Evolutionary conservation across 2,113 vertebrate species (phyloP).

Genomic region (Zingel zingel): DNA sequence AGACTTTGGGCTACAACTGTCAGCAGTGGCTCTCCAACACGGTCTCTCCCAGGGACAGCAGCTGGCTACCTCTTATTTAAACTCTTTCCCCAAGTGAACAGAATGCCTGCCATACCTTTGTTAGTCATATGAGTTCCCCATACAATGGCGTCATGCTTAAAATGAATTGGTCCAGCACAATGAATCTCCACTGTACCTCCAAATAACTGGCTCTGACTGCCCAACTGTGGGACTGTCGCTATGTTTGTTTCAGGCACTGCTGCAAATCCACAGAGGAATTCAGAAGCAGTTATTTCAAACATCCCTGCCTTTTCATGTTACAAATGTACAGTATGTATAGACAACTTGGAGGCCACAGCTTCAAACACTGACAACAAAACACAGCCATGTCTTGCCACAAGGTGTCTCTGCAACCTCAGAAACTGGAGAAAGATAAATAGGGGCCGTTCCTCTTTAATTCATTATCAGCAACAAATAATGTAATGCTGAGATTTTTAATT

Average conservation of each 20-base stretch:
- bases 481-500: neutral
- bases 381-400: conserved; percentile 55
- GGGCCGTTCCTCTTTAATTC: neutral
- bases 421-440: neutral
- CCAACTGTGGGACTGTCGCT: conserved; percentile 14
- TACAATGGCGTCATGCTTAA: conserved; percentile 83
- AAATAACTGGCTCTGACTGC: conserved; percentile 40
- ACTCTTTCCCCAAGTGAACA: conserved; percentile 82
- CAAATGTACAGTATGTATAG: conserved; percentile 25
- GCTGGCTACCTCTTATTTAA: conserved; percentile 86
- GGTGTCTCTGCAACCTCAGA: conserved; percentile 69
- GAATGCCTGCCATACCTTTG: conserved; percentile 90
- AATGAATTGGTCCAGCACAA: conserved; percentile 76
- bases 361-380: neutral
- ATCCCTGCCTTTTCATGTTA: conserved; percentile 4
- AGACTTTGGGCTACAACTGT: conserved; percentile 65
- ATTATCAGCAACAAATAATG: neutral
- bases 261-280: conserved; percentile 14
- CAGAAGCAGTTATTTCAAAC: conserved; percentile 39
- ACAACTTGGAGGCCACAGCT: conserved; percentile 10
- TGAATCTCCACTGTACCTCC: conserved; percentile 41
- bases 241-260: conserved; percentile 33
- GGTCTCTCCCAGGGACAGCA: conserved; percentile 79
- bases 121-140: conserved; percentile 86
- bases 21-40: conserved; percentile 65